Evolutionary conservation across 2,797 vertebrate species (phyloP).

Genomic region (Notolabrus celidotus): DNA sequence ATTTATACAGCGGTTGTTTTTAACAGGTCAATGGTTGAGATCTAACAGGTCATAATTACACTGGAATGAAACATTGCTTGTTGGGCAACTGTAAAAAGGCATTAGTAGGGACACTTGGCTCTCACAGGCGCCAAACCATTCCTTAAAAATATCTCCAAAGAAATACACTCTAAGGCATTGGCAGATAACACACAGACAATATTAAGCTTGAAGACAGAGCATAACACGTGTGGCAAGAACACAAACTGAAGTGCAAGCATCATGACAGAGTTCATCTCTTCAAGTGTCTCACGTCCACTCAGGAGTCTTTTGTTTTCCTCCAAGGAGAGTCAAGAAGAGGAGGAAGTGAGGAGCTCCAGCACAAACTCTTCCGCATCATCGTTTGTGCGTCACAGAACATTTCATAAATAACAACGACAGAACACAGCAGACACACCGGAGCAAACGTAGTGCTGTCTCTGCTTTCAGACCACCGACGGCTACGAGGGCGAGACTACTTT

Average conservation of each 20-base stretch:
- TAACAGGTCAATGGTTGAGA: constrained; percentile 62
- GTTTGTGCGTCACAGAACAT: constrained; percentile 75
- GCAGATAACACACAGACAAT: constrained; percentile 70
- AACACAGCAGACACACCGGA: constrained; percentile 44
- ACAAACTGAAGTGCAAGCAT: constrained; percentile 67
- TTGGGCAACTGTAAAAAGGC: constrained; percentile 69
- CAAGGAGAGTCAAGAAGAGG: not conserved
- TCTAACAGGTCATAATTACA: constrained; percentile 69
- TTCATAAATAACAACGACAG: constrained; percentile 66
- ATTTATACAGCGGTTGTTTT: constrained; percentile 69
- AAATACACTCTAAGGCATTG: constrained; percentile 72
- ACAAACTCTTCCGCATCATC: constrained; percentile 11
- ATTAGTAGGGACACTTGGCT: constrained; percentile 60
- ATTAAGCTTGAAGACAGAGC: constrained; percentile 66
- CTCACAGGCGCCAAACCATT: constrained; percentile 47
- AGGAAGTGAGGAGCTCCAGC: not conserved
- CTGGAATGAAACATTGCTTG: constrained; percentile 65
- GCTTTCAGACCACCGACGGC: constrained; percentile 20
- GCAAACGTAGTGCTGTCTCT: constrained; percentile 40
- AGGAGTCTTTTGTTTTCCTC: constrained; percentile 9
- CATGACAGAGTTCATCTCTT: constrained; percentile 43
- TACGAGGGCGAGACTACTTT: not conserved
- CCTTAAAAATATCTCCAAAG: constrained; percentile 67
- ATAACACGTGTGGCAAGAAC: constrained; percentile 54
- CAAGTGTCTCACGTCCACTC: not conserved